A percentile compares a stretch with the other conserved stretches of the same genome.
Conservation (phyloP, 2,797 vertebrate genomes). For the Channallabes apus region DNA sequence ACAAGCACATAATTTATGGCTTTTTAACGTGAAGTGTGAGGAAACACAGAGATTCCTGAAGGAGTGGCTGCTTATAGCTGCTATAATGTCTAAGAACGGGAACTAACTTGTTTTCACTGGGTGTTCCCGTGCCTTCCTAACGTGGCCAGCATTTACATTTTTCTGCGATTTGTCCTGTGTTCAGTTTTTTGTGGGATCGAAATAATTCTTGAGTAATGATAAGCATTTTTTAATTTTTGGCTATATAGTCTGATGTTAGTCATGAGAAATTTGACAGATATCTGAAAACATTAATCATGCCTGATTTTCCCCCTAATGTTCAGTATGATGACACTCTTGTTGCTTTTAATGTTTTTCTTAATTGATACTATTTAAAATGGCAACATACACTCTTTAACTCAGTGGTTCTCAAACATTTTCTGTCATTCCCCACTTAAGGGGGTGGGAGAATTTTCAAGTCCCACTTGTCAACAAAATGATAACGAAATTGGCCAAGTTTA, state of each 20-base stretch:
- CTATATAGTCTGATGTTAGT: too few species aligned
- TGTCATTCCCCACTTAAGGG: too few species aligned
- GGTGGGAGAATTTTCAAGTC: too few species aligned
- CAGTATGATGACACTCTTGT: not conserved
- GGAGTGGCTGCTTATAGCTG: not conserved
- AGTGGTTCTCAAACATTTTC: too few species aligned
- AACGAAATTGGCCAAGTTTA: too few species aligned
- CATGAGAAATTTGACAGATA: not conserved
- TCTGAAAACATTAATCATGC: not conserved
- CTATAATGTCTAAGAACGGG: not conserved
- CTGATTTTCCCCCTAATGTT: not conserved
- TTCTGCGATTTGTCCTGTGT: too few species aligned
- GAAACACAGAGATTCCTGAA: not conserved
- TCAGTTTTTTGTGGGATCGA: too few species aligned
- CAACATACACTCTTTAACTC: not conserved
- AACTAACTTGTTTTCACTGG: not conserved
- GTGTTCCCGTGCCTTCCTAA: too few species aligned
- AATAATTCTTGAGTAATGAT: not conserved
- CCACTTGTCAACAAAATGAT: too few species aligned
- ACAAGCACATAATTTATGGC: not conserved
- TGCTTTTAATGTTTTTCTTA: not conserved
- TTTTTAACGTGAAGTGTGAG: not conserved
- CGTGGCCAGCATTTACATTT: too few species aligned
- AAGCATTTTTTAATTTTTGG: not conserved
- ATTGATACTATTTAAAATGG: not conserved